Evolutionary conservation across 2,113 vertebrate genomes (phyloP).

Genomic region (Pimephales promelas): DNA sequence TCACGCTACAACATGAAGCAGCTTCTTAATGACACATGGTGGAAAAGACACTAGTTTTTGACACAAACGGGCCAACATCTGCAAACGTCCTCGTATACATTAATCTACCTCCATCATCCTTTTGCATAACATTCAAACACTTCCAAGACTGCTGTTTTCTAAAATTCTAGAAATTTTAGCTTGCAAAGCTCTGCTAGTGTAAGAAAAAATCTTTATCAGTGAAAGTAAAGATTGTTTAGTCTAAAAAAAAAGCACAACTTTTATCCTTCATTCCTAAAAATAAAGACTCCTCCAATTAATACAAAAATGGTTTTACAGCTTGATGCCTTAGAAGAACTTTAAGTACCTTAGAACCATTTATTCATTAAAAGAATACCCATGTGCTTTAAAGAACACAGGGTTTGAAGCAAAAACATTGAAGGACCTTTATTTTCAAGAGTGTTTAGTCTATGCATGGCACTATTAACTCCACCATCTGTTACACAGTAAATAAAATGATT

Average conservation of each 20-base stretch:
- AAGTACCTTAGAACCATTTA: neutral
- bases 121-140: neutral
- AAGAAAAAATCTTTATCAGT: neutral
- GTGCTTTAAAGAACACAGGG: too few relatives aligned
- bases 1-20: slow-evolving; percentile 23
- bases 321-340: too few relatives aligned
- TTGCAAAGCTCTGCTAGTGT: neutral
- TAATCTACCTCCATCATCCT: neutral
- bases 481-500: slow-evolving; percentile 14
- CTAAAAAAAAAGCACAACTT: neutral
- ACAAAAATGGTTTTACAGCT: neutral
- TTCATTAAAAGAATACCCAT: neutral
- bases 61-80: slow-evolving; percentile 30
- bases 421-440: slow-evolving; percentile 14
- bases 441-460: slow-evolving; percentile 14
- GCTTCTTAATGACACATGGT: slow-evolving; percentile 16
- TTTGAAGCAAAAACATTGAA: neutral
- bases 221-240: neutral
- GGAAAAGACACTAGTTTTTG: slow-evolving; percentile 24
- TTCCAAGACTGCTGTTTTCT: neutral
- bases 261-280: neutral
- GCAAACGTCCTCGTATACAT: neutral
- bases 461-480: slow-evolving; percentile 23
- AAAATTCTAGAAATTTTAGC: neutral
- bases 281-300: neutral